These are phyloP conservation scores for Siniperca undulata DNA, from an alignment of 2,797 vertebrate species.

Conservation along the genomic window DNA sequence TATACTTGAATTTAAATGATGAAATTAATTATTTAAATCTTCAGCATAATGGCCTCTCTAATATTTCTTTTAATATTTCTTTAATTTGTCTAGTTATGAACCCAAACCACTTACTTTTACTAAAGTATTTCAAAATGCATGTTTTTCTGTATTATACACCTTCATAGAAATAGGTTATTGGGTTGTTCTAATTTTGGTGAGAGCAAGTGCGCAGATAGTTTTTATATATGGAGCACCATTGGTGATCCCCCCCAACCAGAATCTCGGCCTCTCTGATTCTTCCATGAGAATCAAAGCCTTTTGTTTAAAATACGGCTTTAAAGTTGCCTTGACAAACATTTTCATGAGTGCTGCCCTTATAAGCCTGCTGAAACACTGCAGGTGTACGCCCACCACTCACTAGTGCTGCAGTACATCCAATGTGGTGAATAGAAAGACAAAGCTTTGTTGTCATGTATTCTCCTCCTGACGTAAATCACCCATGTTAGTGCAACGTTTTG, in stretches of 20 bases:
- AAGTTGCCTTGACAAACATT: conserved; percentile 13
- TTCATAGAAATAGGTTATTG: neutral
- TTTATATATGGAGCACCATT: neutral
- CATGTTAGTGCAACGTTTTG: conserved; percentile 47
- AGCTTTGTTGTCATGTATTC: conserved; percentile 45
- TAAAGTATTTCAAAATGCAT: neutral
- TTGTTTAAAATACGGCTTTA: neutral
- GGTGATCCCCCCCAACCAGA: neutral
- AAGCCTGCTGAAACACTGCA: conserved; percentile 28
- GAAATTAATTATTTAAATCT: neutral
- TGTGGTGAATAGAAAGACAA: conserved; percentile 35
- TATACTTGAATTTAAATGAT: neutral
- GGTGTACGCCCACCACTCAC: conserved; percentile 8
- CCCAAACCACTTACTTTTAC: neutral
- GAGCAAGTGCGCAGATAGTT: neutral
- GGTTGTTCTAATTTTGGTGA: neutral
- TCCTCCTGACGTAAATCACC: conserved; percentile 53
- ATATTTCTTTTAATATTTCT: neutral
- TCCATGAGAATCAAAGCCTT: neutral
- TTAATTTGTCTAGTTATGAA: neutral
- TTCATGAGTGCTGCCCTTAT: neutral
- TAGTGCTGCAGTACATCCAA: conserved; percentile 16
- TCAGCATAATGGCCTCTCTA: neutral
- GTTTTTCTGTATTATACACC: neutral
- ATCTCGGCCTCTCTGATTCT: neutral